phyloP scores from a whole-genome alignment of 2,888 invertebrate genomes.

The Serripes groenlandicus region DNA sequence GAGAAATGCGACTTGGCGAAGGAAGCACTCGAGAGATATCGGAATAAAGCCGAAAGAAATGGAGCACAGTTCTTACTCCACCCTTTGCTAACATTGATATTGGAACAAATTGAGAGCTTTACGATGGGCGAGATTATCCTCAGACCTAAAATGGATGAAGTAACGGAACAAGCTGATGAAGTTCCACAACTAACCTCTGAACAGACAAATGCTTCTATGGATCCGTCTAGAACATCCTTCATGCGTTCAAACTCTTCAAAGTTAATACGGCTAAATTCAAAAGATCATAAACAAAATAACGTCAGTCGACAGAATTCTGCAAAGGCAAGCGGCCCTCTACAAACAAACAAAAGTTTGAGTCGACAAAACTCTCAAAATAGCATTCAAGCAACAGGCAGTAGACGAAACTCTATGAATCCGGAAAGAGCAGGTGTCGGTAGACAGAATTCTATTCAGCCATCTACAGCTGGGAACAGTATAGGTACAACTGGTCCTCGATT shows the following conservation, averaged over 20 bases:
- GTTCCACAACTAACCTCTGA: constrained; percentile 2
- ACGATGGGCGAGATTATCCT: constrained; percentile 40
- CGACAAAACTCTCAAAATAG: constrained; percentile 26
- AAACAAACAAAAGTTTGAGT: background rate
- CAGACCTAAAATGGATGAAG: constrained; percentile 14
- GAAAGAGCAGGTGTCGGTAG: background rate
- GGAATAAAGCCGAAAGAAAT: background rate
- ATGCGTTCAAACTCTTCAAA: constrained; percentile 58
- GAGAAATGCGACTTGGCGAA: constrained; percentile 48
- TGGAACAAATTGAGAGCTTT: constrained; percentile 56
- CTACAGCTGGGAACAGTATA: background rate
- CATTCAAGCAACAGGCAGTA: background rate
- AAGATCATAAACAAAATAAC: background rate
- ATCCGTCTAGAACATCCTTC: constrained; percentile 48
- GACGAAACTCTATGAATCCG: background rate
- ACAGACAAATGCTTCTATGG: constrained; percentile 1
- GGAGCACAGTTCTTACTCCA: constrained; percentile 50
- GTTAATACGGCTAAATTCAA: constrained; percentile 22
- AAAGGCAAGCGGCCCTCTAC: background rate
- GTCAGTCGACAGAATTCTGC: background rate
- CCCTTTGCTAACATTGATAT: constrained; percentile 37
- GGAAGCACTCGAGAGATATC: constrained; percentile 19
- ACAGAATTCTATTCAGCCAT: background rate
- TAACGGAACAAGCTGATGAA: constrained; percentile 9
- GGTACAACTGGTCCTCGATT: background rate